A percentile compares a stretch with the other conserved stretches of the same genome.
phyloP scores from a whole-genome alignment of 2,113 vertebrate genomes.

The Amblyornis subalaris region DNA sequence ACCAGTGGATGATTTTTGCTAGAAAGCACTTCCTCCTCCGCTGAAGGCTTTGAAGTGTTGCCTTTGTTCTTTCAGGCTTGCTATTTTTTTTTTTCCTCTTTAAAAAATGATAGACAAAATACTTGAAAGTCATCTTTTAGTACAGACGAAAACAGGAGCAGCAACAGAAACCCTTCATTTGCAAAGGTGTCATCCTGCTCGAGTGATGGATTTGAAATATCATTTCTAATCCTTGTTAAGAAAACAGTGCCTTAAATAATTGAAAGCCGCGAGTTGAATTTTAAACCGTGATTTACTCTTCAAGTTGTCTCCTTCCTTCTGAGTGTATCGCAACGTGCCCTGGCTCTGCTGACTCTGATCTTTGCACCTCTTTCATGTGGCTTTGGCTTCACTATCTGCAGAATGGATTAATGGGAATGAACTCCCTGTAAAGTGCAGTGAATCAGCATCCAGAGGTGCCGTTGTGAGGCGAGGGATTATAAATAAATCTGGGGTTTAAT shows the following conservation, averaged over 20 bases:
- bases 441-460: neutral
- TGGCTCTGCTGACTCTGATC: neutral
- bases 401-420: neutral
- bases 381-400: neutral
- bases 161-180: constrained; percentile 38
- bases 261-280: neutral
- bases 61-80: constrained; percentile 72
- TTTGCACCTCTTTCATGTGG: neutral
- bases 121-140: constrained; percentile 33
- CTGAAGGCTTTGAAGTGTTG: constrained; percentile 71
- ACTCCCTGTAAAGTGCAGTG: neutral
- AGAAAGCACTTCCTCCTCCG: constrained; percentile 71
- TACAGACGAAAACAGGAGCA: neutral
- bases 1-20: constrained; percentile 66
- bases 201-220: neutral
- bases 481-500: neutral
- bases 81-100: constrained; percentile 12
- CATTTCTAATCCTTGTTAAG: constrained; percentile 18
- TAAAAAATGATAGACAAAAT: constrained; percentile 13
- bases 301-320: neutral
- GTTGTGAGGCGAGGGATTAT: neutral
- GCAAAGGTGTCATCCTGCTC: neutral
- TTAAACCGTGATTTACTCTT: neutral
- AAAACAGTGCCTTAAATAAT: neutral
- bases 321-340: neutral